A percentile compares a stretch with the other conserved stretches of the same genome.
These are phyloP conservation scores for Phragmatobia fuliginosa DNA, from an alignment of 2,888 invertebrate genomes.

Conservation along the genomic window DNA sequence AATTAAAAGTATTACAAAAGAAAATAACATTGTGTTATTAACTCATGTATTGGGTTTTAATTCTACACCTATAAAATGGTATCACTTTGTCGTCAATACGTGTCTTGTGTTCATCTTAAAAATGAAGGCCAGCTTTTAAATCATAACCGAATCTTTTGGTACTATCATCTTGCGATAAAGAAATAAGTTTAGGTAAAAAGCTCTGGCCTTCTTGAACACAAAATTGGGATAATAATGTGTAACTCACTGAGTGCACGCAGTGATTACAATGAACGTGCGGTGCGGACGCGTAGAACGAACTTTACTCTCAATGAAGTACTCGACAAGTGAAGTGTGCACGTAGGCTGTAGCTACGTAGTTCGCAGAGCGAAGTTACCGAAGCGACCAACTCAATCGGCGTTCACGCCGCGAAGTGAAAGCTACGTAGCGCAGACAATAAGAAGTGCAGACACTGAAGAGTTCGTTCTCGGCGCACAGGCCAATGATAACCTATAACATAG, in stretches of 20 bases:
- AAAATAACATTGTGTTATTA: constrained; percentile 14
- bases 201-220: constrained; percentile 72
- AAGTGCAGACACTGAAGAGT: constrained; percentile 86
- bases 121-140: constrained; percentile 25
- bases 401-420: constrained; percentile 84
- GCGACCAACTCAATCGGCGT: constrained; percentile 81
- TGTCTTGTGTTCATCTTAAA: constrained; percentile 22
- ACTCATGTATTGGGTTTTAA: constrained; percentile 11
- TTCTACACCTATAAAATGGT: background rate
- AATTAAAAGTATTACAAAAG: constrained; percentile 13
- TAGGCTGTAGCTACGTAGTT: constrained; percentile 83
- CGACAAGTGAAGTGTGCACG: constrained; percentile 82
- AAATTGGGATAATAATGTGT: constrained; percentile 82
- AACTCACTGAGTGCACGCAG: constrained; percentile 86
- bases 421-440: constrained; percentile 87
- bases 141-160: constrained; percentile 29
- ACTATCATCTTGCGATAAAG: constrained; percentile 48
- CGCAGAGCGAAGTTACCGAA: constrained; percentile 82
- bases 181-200: constrained; percentile 35
- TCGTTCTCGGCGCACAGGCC: constrained; percentile 86
- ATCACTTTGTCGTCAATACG: background rate
- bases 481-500: constrained; percentile 87
- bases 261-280: constrained; percentile 83
- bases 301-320: constrained; percentile 81
- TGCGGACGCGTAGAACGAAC: constrained; percentile 80